phyloP scores from a whole-genome alignment of 2,797 vertebrate species.

The Psittacula derbiana region DNA sequence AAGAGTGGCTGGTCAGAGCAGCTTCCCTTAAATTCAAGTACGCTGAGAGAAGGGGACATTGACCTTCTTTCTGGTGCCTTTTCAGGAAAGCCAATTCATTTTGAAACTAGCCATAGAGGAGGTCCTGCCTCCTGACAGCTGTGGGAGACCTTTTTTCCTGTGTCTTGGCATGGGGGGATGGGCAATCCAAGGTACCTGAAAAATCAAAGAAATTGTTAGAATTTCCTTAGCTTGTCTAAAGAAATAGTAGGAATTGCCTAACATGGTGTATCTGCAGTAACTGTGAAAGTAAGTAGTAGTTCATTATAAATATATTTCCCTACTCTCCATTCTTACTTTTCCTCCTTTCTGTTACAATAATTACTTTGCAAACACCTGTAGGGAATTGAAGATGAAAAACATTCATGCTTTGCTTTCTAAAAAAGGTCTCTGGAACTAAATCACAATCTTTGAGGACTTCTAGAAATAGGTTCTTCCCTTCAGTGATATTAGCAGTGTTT shows the following conservation, averaged over 20 bases:
- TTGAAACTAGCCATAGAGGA: background rate
- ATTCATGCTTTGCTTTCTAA: background rate
- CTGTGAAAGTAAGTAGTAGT: background rate
- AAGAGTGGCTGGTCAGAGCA: background rate
- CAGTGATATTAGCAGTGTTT: background rate
- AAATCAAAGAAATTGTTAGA: background rate
- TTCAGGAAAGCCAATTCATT: background rate
- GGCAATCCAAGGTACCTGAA: background rate
- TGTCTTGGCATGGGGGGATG: background rate
- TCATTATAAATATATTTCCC: background rate
- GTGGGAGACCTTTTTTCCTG: background rate
- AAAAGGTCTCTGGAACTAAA: background rate
- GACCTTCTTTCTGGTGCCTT: background rate
- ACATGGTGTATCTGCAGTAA: background rate
- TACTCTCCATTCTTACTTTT: background rate
- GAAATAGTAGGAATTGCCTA: background rate
- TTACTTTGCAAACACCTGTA: background rate
- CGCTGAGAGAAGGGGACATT: background rate
- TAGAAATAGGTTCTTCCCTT: background rate
- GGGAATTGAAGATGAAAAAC: background rate
- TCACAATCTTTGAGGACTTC: background rate
- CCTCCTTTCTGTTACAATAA: background rate
- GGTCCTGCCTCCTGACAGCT: background rate
- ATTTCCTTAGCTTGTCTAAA: background rate
- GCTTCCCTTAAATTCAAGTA: background rate